Conservation (phyloP, 2,888 invertebrate species). For the Tortrix viridana region DNA sequence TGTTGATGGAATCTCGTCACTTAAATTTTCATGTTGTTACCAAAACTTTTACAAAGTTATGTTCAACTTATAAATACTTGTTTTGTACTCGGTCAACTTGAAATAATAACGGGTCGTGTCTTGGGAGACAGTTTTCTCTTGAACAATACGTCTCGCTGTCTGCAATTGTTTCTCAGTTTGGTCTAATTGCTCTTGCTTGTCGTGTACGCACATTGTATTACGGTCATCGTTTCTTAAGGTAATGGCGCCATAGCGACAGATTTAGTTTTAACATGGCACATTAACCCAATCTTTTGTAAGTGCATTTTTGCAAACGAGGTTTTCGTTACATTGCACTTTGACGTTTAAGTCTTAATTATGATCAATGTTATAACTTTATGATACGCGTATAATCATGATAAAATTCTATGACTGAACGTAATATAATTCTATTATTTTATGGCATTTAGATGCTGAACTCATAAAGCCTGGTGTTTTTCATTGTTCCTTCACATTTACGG, state of each 20-base stretch:
- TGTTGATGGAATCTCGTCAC: no score
- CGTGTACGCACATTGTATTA: constrained; percentile 53
- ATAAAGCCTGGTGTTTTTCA: constrained; percentile 33
- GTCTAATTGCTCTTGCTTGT: constrained; percentile 47
- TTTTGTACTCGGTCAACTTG: constrained; percentile 17
- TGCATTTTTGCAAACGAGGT: constrained; percentile 12
- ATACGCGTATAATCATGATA: not conserved
- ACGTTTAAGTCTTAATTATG: not conserved
- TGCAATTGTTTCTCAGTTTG: constrained; percentile 33
- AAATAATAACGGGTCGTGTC: constrained; percentile 15
- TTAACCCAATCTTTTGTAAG: constrained; percentile 40
- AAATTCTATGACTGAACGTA: no score
- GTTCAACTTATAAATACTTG: constrained; percentile 1
- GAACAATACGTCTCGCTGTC: constrained; percentile 24
- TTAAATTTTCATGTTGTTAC: not conserved
- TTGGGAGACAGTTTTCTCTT: constrained; percentile 28
- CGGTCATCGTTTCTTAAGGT: constrained; percentile 48
- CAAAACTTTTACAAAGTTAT: not conserved
- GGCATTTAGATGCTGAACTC: constrained; percentile 1
- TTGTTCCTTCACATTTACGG: constrained; percentile 38
- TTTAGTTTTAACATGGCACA: constrained; percentile 52
- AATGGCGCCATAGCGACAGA: constrained; percentile 45
- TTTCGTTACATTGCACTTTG: constrained; percentile 21
- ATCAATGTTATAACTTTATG: not conserved
- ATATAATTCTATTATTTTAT: no score